Evolutionary conservation across 2,113 vertebrate genomes (phyloP).

Genomic region (Triplophysa rosa): DNA sequence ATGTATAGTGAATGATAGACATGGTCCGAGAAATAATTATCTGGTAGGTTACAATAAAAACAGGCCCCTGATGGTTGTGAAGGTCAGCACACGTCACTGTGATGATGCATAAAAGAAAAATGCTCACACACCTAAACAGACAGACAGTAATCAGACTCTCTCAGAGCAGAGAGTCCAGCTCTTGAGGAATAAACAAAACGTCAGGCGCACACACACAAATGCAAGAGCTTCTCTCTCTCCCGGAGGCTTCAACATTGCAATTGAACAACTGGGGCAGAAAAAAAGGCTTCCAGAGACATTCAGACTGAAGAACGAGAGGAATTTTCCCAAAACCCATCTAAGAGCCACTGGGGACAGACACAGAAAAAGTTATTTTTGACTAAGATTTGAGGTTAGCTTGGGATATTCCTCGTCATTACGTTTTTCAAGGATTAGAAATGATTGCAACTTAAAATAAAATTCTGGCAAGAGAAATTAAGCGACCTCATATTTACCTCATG

Average conservation of each 20-base stretch:
- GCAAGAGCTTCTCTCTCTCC: constrained; percentile 42
- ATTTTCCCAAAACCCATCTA: constrained; percentile 22
- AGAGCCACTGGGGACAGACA: constrained; percentile 8
- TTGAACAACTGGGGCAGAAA: constrained; percentile 51
- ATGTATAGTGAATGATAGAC: background rate
- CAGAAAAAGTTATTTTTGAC: constrained; percentile 8
- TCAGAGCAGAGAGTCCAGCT: constrained; percentile 34
- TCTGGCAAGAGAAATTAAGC: background rate
- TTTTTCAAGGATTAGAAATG: constrained; percentile 11
- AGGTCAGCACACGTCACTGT: constrained; percentile 39
- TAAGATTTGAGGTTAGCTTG: background rate
- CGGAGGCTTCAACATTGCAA: constrained; percentile 37
- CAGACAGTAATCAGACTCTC: constrained; percentile 34
- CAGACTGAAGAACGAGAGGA: constrained; percentile 17
- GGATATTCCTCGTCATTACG: constrained; percentile 1
- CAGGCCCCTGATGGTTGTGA: background rate
- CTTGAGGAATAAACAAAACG: constrained; percentile 44
- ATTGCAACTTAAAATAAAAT: background rate
- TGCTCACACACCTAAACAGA: constrained; percentile 41
- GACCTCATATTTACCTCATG: background rate
- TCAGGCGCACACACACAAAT: constrained; percentile 39
- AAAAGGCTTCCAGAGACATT: constrained; percentile 43
- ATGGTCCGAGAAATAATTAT: too few species aligned
- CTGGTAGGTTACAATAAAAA: background rate
- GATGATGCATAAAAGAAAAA: constrained; percentile 27